A percentile compares a stretch with the other conserved stretches of the same genome.
Conservation (phyloP, 64 coral and sea anemone genomes). For the Stichodactyla helianthus region DNA sequence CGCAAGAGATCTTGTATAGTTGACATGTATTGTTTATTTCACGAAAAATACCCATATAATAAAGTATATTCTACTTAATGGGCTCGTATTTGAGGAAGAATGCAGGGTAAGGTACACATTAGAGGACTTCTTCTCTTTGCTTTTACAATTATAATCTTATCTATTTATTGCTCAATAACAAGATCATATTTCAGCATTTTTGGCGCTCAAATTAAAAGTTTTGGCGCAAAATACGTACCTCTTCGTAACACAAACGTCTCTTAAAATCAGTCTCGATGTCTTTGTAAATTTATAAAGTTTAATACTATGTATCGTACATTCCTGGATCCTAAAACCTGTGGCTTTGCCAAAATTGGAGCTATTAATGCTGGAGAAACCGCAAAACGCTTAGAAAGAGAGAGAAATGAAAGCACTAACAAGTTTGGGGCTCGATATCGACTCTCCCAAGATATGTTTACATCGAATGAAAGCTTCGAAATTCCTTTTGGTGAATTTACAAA, state of each 20-base stretch:
- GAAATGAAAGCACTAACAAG: background rate
- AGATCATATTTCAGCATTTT: too few relatives aligned
- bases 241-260: background rate
- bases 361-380: background rate
- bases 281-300: background rate
- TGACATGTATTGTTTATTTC: too few relatives aligned
- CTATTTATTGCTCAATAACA: too few relatives aligned
- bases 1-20: too few relatives aligned
- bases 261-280: background rate
- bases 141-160: too few relatives aligned
- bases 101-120: too few relatives aligned
- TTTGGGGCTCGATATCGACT: background rate
- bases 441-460: background rate
- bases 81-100: too few relatives aligned
- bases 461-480: background rate
- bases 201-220: too few relatives aligned
- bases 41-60: too few relatives aligned
- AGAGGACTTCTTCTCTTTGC: too few relatives aligned
- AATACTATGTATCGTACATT: constrained; percentile 1
- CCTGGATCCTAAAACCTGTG: background rate
- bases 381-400: constrained; percentile 6
- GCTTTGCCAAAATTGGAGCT: constrained; percentile 14
- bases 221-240: too few relatives aligned
- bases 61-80: too few relatives aligned
- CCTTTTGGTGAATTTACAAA: background rate